These are phyloP conservation scores for Ptyas mucosa DNA, from an alignment of 2,113 vertebrate species.

Conservation along the genomic window DNA sequence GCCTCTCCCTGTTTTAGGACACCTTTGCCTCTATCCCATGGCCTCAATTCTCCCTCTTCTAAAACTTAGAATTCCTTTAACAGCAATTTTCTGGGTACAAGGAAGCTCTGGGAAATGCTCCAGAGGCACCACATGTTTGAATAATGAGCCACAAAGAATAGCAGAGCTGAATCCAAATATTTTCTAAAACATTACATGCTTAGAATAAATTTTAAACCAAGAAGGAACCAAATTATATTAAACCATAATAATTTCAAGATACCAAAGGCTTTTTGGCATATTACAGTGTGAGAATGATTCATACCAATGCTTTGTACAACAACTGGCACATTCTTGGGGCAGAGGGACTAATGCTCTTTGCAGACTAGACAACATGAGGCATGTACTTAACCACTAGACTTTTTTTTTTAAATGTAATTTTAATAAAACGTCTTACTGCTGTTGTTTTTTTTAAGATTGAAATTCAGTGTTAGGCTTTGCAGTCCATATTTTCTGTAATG, in stretches of 20 bases:
- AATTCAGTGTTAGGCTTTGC: background rate
- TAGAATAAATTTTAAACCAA: background rate
- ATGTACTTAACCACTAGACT: background rate
- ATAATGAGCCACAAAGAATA: background rate
- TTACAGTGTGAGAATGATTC: slow-evolving; percentile 1
- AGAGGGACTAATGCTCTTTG: background rate
- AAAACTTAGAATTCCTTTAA: background rate
- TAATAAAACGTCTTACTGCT: background rate
- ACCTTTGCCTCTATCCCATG: background rate
- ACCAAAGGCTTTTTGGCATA: background rate
- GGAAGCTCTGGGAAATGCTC: background rate
- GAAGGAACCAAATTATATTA: background rate
- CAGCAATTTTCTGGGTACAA: background rate
- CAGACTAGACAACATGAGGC: background rate
- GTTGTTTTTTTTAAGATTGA: background rate
- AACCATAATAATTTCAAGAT: background rate
- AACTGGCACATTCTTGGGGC: background rate
- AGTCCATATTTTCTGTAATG: background rate
- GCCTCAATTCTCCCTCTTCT: background rate
- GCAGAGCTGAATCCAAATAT: background rate
- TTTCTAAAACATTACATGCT: background rate
- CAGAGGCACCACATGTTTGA: background rate
- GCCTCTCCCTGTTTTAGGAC: background rate
- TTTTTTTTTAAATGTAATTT: background rate
- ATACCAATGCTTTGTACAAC: background rate